Conservation (phyloP, 2,797 vertebrate species). For the Otolemur crassicaudatus region DNA sequence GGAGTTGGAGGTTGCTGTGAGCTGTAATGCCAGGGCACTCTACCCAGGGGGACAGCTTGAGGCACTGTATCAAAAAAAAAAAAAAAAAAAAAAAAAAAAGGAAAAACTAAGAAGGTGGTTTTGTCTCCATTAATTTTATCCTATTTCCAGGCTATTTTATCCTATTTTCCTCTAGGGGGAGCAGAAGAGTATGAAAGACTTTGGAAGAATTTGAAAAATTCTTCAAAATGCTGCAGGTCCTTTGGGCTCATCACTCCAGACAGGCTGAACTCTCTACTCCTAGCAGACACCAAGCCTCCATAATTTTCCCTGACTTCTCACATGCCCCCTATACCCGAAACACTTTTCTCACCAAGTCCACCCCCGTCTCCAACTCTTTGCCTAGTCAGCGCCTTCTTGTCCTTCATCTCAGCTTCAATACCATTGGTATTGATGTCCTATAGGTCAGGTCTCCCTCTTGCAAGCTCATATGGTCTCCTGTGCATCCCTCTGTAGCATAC, state of each 20-base stretch:
- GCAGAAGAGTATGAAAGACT: background rate
- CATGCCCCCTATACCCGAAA: background rate
- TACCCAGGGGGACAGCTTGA: no score
- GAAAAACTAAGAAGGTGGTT: constrained; percentile 6
- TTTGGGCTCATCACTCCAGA: background rate
- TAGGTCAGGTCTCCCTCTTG: background rate
- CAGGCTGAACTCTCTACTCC: background rate
- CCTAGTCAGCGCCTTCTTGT: background rate
- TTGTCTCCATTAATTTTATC: background rate
- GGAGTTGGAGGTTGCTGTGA: no score
- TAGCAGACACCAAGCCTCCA: background rate
- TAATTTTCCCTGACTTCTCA: background rate
- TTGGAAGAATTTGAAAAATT: background rate
- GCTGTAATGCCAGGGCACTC: no score
- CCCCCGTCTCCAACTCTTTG: background rate
- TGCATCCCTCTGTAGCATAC: background rate
- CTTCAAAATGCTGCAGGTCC: background rate
- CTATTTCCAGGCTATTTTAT: background rate
- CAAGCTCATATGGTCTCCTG: background rate
- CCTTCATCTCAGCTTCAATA: background rate
- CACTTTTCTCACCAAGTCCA: background rate
- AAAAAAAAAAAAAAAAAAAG: no score
- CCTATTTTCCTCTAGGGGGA: background rate
- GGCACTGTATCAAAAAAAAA: no score
- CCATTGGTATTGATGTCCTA: background rate